A percentile compares a stretch with the other conserved stretches of the same genome.
phyloP scores from a whole-genome alignment of 2,888 invertebrate species.

The Tinea semifulvella region DNA sequence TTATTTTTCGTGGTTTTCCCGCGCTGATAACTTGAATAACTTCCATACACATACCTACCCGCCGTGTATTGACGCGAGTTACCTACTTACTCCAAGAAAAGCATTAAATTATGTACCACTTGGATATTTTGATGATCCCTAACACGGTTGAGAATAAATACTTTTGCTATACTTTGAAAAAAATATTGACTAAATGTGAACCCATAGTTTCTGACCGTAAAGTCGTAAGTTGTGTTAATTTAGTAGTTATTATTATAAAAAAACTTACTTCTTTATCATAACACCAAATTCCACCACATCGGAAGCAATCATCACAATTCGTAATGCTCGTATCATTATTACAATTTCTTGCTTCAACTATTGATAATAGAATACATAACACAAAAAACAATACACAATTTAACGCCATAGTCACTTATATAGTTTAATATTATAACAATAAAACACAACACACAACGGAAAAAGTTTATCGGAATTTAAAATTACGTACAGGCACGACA shows the following conservation, averaged over 20 bases:
- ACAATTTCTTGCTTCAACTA: conserved; percentile 33
- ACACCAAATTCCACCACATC: conserved; percentile 46
- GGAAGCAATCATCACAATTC: conserved; percentile 46
- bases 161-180: too few species aligned
- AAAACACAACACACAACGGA: not conserved
- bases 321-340: conserved; percentile 23
- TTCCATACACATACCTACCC: too few species aligned
- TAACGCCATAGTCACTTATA: conserved; percentile 28
- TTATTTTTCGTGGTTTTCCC: too few species aligned
- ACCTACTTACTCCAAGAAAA: too few species aligned
- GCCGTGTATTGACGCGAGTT: too few species aligned
- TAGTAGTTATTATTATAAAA: conserved; percentile 17
- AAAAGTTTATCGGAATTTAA: not conserved
- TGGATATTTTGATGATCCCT: too few species aligned
- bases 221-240: too few species aligned
- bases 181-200: too few species aligned
- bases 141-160: too few species aligned
- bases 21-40: too few species aligned
- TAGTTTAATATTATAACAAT: not conserved
- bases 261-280: conserved; percentile 27
- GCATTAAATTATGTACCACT: too few species aligned
- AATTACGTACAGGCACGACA: not conserved
- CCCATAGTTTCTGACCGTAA: too few species aligned
- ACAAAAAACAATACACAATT: conserved; percentile 30
- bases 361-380: conserved; percentile 34